Conservation (phyloP, 2,888 invertebrate genomes). For the Mongoloraphidia duomilia region DNA sequence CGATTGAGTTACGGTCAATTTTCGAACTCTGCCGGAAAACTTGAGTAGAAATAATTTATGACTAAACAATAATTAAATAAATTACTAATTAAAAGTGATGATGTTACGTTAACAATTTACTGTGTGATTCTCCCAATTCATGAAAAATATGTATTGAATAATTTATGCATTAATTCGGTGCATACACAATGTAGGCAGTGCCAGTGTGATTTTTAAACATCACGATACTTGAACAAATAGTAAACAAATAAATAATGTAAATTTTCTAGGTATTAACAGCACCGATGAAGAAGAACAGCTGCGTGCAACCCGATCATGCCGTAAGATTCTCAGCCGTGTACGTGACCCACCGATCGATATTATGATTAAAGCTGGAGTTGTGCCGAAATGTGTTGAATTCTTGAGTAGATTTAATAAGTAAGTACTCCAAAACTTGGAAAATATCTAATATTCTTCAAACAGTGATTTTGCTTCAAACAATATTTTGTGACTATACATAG, state of each 20-base stretch:
- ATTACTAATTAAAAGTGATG: too few relatives aligned
- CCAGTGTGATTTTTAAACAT: constrained; percentile 1
- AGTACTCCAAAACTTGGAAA: constrained; percentile 17
- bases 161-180: background rate
- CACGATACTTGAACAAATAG: too few relatives aligned
- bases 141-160: background rate
- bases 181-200: too few relatives aligned
- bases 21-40: too few relatives aligned
- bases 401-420: constrained; percentile 58
- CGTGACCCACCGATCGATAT: constrained; percentile 81
- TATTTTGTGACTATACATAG: too few relatives aligned
- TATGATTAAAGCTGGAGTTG: constrained; percentile 71
- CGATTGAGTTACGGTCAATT: too few relatives aligned
- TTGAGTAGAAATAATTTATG: too few relatives aligned
- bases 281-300: constrained; percentile 47
- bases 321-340: constrained; percentile 78
- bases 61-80: too few relatives aligned
- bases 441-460: too few relatives aligned
- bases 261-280: constrained; percentile 44
- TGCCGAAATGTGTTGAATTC: constrained; percentile 68
- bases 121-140: too few relatives aligned
- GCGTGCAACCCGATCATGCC: constrained; percentile 62
- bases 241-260: constrained; percentile 1
- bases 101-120: too few relatives aligned
- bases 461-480: too few relatives aligned